These are phyloP conservation scores for Ophiodon elongatus DNA, from an alignment of 2,113 vertebrate species.

Conservation along the genomic window DNA sequence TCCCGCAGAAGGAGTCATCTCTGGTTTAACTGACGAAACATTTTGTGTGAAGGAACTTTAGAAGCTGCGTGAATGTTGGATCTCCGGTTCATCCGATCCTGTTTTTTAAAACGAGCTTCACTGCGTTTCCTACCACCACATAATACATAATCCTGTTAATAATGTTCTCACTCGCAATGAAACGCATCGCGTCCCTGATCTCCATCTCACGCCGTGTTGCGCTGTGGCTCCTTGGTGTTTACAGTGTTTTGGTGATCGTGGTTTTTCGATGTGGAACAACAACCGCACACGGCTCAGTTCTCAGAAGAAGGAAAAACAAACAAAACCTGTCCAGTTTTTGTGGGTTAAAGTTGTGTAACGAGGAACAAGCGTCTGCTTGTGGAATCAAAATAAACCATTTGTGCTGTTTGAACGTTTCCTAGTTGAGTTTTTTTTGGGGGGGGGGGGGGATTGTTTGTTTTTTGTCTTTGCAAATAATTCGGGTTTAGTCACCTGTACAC, in stretches of 20 bases:
- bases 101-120: conserved; percentile 16
- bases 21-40: conserved; percentile 16
- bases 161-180: neutral
- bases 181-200: neutral
- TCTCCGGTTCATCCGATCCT: neutral
- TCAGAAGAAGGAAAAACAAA: neutral
- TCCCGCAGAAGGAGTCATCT: neutral
- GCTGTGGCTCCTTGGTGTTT: conserved; percentile 35
- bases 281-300: conserved; percentile 3
- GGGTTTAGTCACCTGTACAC: neutral
- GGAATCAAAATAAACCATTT: conserved; percentile 62
- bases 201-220: neutral
- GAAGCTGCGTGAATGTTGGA: neutral
- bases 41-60: neutral
- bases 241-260: conserved; percentile 41
- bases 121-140: conserved; percentile 29
- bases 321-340: conserved; percentile 21
- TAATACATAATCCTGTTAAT: conserved; percentile 8
- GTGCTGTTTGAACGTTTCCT: conserved; percentile 44
- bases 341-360: conserved; percentile 39
- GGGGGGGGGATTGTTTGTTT: neutral
- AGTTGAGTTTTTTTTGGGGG: neutral
- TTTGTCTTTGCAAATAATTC: neutral
- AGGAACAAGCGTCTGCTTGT: conserved; percentile 35
- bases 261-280: conserved; percentile 38